A percentile compares a stretch with the other conserved stretches of the same genome.
phyloP scores from a whole-genome alignment of 1,140 invertebrate genomes.

The Drosophila navojoa region DNA sequence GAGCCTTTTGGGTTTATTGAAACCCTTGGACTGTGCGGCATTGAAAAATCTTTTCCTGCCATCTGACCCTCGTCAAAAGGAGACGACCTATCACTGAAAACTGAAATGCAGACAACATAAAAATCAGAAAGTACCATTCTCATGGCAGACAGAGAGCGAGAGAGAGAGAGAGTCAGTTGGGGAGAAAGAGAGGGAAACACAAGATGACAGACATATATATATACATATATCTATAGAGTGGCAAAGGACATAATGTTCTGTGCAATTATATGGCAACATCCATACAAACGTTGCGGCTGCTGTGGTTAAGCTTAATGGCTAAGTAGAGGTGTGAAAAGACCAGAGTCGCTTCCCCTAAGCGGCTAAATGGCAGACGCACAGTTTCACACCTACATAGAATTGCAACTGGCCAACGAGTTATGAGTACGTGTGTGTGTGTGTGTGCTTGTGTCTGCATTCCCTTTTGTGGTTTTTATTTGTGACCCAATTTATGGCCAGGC shows the following conservation, averaged over 20 bases:
- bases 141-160: background rate
- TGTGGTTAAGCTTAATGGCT: slow-evolving; percentile 64
- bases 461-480: slow-evolving; percentile 59
- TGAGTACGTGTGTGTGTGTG: slow-evolving; percentile 8
- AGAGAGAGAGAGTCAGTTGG: no score
- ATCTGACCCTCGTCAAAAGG: slow-evolving; percentile 43
- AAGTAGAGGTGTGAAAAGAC: slow-evolving; percentile 35
- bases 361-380: slow-evolving; percentile 5
- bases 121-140: slow-evolving; percentile 59
- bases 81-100: slow-evolving; percentile 30
- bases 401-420: slow-evolving; percentile 37
- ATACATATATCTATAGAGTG: background rate
- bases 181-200: background rate
- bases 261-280: slow-evolving; percentile 70
- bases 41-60: slow-evolving; percentile 55
- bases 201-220: background rate
- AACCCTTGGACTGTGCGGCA: slow-evolving; percentile 65
- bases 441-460: slow-evolving; percentile 41
- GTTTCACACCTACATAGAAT: background rate
- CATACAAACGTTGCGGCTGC: slow-evolving; percentile 66
- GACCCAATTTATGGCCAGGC: slow-evolving; percentile 54
- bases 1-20: slow-evolving; percentile 64
- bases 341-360: slow-evolving; percentile 10
- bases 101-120: slow-evolving; percentile 61
- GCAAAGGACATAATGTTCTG: slow-evolving; percentile 13